Evolutionary conservation across 2,113 vertebrate genomes (phyloP).

Genomic region (Scolopax mira): DNA sequence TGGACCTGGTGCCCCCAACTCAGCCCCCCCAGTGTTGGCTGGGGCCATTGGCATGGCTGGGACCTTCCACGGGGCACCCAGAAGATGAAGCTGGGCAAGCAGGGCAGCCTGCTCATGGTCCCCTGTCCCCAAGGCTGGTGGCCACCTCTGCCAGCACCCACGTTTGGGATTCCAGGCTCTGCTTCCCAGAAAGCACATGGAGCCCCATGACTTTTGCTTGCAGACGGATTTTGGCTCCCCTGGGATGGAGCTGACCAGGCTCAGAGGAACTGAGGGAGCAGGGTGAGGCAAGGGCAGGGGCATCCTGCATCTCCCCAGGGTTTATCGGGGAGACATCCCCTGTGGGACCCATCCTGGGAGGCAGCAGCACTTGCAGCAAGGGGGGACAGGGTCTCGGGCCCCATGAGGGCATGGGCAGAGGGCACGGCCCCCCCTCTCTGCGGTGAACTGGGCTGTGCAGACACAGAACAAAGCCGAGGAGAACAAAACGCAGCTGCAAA

Average conservation of each 20-base stretch:
- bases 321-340: rapidly evolving
- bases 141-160: not conserved
- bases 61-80: not conserved
- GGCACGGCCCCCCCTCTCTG: rapidly evolving
- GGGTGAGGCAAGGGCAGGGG: not conserved
- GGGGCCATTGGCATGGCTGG: rapidly evolving
- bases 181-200: not conserved
- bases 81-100: rapidly evolving
- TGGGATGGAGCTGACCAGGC: not conserved
- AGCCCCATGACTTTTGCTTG: not conserved
- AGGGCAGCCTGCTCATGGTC: not conserved
- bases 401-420: rapidly evolving
- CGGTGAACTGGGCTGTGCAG: not conserved
- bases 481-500: not conserved
- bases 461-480: not conserved
- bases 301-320: not conserved
- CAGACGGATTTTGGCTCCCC: not conserved
- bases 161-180: not conserved
- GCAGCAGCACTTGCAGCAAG: rapidly evolving
- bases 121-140: not conserved
- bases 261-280: not conserved
- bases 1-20: not conserved
- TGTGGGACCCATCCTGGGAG: not conserved
- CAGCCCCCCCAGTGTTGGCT: not conserved
- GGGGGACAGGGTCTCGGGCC: not conserved